Evolutionary conservation across 2,113 vertebrate species (phyloP), one percentile per base, ranked within the genome.

Genomic region (Panurus biarmicus): DNA sequence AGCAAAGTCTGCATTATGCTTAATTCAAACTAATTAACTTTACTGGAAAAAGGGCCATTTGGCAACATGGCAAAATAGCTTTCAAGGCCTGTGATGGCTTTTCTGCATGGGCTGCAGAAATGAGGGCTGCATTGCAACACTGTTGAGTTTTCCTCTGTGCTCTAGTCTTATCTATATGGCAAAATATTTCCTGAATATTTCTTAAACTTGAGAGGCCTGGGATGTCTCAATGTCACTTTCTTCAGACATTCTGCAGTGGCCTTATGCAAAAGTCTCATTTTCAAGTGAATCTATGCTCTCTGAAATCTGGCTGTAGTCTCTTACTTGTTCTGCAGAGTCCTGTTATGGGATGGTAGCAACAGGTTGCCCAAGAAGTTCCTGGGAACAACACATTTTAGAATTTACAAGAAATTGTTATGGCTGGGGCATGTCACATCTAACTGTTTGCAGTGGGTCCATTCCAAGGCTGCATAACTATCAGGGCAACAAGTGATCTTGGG

Each of bases 21-120:
- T 28, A 23, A 62, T 82, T 42, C 28, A 76, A 50, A 42, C 50
- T 42, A 65, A 76, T 54, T 70, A 72, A 7, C 18, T 90, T 85
- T 79, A 62, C 58, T 26, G 58, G 78, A 38, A 80, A 62, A 90
- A 54, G 11, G 7, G 9, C 20, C 60, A 12, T 87, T 73, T 93
- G 75, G 70, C 74, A 93, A 65, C 15, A 45, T 12, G 50, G 70
- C 25, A 89, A 95, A 93, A 93, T 9, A 83, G 22, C 23, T 94
- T 85, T 87, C 66, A 82, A 53, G 25, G 24, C 11, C 48, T 82
- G 10, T 61, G 53, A 40, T 65, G 57, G 26, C 20, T 89, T 81
- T 91, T 89, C 57, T 82, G 44, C 40, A 57, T 31, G 29, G 65
- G 44, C 23, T 61, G 50, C 40, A 89, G 57, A 93, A 93, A 72